These are phyloP conservation scores for Halictus quadricinctus DNA, from an alignment of 2,888 invertebrate genomes.

Conservation along the genomic window DNA sequence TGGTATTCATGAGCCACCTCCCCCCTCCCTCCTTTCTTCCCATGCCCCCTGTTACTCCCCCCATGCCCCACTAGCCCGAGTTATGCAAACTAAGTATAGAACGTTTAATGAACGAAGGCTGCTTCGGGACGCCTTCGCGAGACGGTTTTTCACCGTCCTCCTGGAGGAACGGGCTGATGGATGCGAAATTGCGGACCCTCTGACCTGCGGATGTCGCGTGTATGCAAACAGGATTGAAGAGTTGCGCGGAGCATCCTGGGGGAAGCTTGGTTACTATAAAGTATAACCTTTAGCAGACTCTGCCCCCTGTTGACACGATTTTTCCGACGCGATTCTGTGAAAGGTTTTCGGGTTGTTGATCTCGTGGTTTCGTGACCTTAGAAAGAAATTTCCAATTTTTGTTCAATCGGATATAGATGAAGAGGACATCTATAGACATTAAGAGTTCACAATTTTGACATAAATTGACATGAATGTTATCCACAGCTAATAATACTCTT, in stretches of 20 bases:
- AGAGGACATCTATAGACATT: too few relatives aligned
- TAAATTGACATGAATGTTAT: too few relatives aligned
- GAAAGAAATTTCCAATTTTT: too few relatives aligned
- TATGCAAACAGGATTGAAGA: slow-evolving; percentile 8
- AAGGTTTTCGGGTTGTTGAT: too few relatives aligned
- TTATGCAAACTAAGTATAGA: slow-evolving; percentile 62
- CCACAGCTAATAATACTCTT: neutral
- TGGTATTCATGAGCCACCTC: slow-evolving; percentile 75
- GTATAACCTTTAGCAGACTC: neutral
- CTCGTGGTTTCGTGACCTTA: too few relatives aligned
- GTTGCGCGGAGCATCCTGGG: neutral
- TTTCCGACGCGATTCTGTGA: neutral
- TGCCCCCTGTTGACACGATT: neutral
- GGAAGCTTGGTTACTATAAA: neutral
- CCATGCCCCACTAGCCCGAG: slow-evolving; percentile 46
- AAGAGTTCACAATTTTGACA: too few relatives aligned
- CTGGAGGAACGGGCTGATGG: neutral
- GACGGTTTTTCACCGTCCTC: slow-evolving; percentile 25
- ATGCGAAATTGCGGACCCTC: neutral
- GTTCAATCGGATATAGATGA: too few relatives aligned
- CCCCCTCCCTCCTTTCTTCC: neutral
- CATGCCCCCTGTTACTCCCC: neutral
- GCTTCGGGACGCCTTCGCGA: slow-evolving; percentile 44
- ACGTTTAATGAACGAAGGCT: slow-evolving; percentile 57
- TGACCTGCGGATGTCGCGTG: neutral